phyloP scores from a whole-genome alignment of 23 tunicate genomes.

The Clavelina lepadiformis region DNA sequence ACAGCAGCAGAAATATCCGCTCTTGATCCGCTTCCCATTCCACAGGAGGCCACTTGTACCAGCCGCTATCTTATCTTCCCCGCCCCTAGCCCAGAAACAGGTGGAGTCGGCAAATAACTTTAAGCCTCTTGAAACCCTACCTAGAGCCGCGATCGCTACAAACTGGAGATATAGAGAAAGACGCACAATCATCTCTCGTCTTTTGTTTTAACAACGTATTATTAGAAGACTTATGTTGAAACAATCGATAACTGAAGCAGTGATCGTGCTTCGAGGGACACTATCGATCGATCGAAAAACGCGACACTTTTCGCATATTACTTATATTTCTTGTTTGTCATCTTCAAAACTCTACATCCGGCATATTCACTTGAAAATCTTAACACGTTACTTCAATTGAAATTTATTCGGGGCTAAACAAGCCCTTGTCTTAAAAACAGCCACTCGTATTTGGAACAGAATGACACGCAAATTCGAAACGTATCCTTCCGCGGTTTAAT shows the following conservation, averaged over 20 bases:
- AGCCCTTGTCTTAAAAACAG: too few species aligned
- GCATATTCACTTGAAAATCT: too few species aligned
- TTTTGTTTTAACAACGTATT: slow-evolving; percentile 3
- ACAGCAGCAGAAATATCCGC: background rate
- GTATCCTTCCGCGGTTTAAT: too few species aligned
- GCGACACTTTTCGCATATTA: background rate
- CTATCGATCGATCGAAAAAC: slow-evolving; percentile 10
- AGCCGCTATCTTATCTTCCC: slow-evolving; percentile 16
- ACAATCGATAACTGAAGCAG: slow-evolving; percentile 6
- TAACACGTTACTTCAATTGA: too few species aligned
- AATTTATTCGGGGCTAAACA: too few species aligned
- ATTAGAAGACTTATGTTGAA: slow-evolving; percentile 8
- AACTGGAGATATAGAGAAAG: slow-evolving; percentile 18
- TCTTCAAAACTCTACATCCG: slow-evolving; percentile 8
- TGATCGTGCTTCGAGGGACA: background rate
- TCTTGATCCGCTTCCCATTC: slow-evolving; percentile 2
- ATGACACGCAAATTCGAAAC: too few species aligned
- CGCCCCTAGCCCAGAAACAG: background rate
- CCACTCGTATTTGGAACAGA: too few species aligned
- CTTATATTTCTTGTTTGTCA: background rate
- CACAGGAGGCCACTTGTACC: too few species aligned
- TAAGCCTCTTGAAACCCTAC: slow-evolving; percentile 4
- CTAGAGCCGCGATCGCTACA: too few species aligned
- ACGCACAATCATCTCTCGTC: slow-evolving; percentile 2
- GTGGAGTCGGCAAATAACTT: slow-evolving; percentile 7